phyloP scores from a whole-genome alignment of 2,888 invertebrate genomes.

The Pterostichus madidus region DNA sequence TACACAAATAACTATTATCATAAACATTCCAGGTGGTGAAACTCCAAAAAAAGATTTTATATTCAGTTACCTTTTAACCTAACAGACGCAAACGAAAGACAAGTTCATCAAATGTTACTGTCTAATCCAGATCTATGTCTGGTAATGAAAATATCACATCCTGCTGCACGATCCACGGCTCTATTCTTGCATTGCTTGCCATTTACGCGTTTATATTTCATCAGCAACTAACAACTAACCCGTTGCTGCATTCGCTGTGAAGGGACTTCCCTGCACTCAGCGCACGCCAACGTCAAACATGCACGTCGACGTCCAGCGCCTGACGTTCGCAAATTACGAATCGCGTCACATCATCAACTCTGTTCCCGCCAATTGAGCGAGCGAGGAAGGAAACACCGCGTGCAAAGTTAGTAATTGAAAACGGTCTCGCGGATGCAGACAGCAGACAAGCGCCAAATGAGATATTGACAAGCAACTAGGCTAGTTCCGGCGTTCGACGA shows the following conservation, averaged over 20 bases:
- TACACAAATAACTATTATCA: too few species aligned
- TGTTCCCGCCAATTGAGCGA: conserved; percentile 10
- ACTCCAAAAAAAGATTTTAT: too few species aligned
- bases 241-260: neutral
- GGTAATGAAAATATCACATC: too few species aligned
- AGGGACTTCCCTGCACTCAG: neutral
- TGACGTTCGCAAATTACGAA: conserved; percentile 62
- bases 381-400: conserved; percentile 25
- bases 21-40: too few species aligned
- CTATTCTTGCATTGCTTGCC: neutral
- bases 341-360: conserved; percentile 15
- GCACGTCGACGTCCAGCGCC: neutral
- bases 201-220: conserved; percentile 19
- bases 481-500: conserved; percentile 48
- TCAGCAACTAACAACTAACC: neutral
- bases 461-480: conserved; percentile 58
- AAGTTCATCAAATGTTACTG: too few species aligned
- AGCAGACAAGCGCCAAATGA: conserved; percentile 53
- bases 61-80: too few species aligned
- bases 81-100: too few species aligned
- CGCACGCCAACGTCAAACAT: neutral
- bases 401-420: conserved; percentile 54
- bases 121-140: too few species aligned
- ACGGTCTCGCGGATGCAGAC: conserved; percentile 23
- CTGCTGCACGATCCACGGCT: neutral